phyloP scores from a whole-genome alignment of 2,797 vertebrate species.

The Harpagifer antarcticus region DNA sequence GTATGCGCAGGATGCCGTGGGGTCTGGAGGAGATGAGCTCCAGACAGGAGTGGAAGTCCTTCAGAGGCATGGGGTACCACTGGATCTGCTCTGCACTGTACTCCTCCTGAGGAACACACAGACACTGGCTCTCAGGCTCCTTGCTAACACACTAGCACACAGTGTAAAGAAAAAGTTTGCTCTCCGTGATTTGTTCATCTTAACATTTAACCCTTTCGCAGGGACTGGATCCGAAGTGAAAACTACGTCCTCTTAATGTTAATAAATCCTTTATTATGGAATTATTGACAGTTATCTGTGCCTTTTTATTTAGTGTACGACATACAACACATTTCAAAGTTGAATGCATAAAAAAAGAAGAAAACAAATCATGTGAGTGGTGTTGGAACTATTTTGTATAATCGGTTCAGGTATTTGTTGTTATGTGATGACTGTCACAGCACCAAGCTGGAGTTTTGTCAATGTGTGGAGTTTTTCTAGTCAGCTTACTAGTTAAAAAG shows the following conservation, averaged over 20 bases:
- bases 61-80: constrained; percentile 86
- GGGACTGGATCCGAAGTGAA: too few relatives aligned
- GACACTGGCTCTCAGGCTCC: background rate
- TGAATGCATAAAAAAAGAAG: too few relatives aligned
- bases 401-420: background rate
- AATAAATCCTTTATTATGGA: too few relatives aligned
- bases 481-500: background rate
- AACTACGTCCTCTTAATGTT: too few relatives aligned
- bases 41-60: constrained; percentile 84
- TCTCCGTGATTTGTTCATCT: background rate
- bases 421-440: too few relatives aligned
- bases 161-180: background rate
- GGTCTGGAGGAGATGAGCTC: constrained; percentile 89
- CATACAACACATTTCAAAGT: too few relatives aligned
- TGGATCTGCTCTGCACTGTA: constrained; percentile 87
- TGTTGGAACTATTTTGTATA: too few relatives aligned
- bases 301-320: too few relatives aligned
- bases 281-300: too few relatives aligned
- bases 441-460: too few relatives aligned
- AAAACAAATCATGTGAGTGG: too few relatives aligned
- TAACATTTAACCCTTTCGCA: too few relatives aligned
- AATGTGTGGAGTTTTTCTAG: background rate
- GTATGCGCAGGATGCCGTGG: constrained; percentile 90
- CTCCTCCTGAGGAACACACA: constrained; percentile 85
- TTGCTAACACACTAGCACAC: background rate